Conservation (phyloP, 2,797 vertebrate species). For the Oceanodroma leucorhoa region DNA sequence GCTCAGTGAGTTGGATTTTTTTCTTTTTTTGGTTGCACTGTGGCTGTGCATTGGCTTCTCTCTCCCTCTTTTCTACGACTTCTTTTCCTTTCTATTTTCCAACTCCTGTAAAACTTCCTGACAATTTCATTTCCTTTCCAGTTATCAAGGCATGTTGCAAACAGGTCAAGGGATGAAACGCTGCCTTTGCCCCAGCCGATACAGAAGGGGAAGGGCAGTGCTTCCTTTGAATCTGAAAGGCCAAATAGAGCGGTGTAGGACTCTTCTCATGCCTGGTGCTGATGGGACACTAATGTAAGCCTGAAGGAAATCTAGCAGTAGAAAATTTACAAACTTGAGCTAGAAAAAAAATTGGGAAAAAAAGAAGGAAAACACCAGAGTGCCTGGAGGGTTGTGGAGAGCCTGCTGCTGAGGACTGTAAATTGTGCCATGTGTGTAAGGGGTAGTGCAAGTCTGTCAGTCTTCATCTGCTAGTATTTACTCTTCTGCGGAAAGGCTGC, state of each 20-base stretch:
- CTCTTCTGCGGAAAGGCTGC: background rate
- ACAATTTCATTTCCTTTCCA: background rate
- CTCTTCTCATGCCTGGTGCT: background rate
- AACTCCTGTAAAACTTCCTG: background rate
- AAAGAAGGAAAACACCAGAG: background rate
- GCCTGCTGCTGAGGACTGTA: background rate
- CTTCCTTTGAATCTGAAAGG: background rate
- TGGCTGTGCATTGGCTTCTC: background rate
- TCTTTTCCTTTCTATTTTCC: background rate
- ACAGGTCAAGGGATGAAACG: fast-evolving
- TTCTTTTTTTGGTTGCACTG: background rate
- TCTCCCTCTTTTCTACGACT: background rate
- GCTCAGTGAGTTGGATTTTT: background rate
- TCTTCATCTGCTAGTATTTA: background rate
- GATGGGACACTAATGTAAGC: background rate
- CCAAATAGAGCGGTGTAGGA: fast-evolving
- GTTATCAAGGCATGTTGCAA: background rate
- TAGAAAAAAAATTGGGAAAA: background rate
- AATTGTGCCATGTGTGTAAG: background rate
- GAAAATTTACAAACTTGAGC: background rate
- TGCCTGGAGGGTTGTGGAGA: background rate
- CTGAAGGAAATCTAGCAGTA: background rate
- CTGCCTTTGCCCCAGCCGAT: background rate
- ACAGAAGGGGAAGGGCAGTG: background rate
- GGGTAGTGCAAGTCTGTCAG: background rate